Evolutionary conservation across 2,888 invertebrate species (phyloP).

Genomic region (Dascillus cervinus): DNA sequence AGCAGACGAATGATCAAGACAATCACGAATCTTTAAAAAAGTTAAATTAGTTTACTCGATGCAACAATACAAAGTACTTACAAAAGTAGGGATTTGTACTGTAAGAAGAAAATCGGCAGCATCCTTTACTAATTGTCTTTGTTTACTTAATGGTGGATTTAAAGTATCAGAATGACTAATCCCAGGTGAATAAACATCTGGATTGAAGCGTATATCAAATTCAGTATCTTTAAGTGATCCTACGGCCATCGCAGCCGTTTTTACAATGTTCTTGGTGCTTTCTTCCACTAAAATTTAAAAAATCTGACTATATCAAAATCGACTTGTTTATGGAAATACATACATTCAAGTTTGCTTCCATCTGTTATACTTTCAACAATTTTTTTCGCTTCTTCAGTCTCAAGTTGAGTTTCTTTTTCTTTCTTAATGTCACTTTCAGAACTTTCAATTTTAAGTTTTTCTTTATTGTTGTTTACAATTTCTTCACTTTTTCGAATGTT

Average conservation of each 20-base stretch:
- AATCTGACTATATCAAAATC: too few species aligned
- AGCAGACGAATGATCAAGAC: slow-evolving; percentile 83
- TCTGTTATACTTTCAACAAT: slow-evolving; percentile 84
- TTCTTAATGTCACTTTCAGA: slow-evolving; percentile 33
- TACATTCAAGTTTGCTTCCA: slow-evolving; percentile 68
- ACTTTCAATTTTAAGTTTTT: slow-evolving; percentile 24
- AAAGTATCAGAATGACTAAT: slow-evolving; percentile 74
- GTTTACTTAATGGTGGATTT: slow-evolving; percentile 64
- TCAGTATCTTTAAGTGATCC: slow-evolving; percentile 92
- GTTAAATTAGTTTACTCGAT: not conserved
- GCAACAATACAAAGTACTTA: slow-evolving; percentile 44
- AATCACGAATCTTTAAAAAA: slow-evolving; percentile 67
- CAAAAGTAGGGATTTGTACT: slow-evolving; percentile 91
- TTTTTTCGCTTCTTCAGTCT: slow-evolving; percentile 83
- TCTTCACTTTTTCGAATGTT: slow-evolving; percentile 58
- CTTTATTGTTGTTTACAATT: slow-evolving; percentile 32
- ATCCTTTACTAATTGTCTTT: slow-evolving; percentile 86
- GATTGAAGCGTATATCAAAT: slow-evolving; percentile 96
- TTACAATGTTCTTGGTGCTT: slow-evolving; percentile 79
- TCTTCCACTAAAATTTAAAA: slow-evolving; percentile 64
- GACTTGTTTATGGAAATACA: too few species aligned
- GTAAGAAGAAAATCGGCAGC: slow-evolving; percentile 91
- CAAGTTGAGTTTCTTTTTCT: slow-evolving; percentile 46
- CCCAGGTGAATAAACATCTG: slow-evolving; percentile 94
- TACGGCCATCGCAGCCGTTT: slow-evolving; percentile 83